Conservation (phyloP, 2,797 vertebrate species). For the Phoebastria nigripes region DNA sequence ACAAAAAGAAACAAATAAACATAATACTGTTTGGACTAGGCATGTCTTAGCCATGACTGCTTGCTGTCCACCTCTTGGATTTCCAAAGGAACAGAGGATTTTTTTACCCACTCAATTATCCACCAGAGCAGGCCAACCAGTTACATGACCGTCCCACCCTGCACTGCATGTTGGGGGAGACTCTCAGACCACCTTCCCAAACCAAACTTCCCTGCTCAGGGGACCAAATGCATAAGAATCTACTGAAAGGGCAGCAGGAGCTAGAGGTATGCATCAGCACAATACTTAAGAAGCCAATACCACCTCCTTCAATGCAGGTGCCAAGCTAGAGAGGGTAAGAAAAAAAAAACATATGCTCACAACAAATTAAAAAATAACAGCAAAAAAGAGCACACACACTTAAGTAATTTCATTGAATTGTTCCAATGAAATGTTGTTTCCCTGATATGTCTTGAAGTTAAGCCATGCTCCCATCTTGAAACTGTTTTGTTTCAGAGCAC, state of each 20-base stretch:
- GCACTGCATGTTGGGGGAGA: not conserved
- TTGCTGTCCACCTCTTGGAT: not conserved
- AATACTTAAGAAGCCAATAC: not conserved
- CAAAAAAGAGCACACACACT: not conserved
- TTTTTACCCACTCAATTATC: not conserved
- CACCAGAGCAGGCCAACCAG: not conserved
- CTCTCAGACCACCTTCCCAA: not conserved
- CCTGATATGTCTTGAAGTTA: not conserved
- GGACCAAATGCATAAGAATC: accelerated
- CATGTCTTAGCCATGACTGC: not conserved
- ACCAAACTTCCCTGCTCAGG: not conserved
- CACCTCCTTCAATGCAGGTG: not conserved
- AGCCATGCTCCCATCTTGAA: not conserved
- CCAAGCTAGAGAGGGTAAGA: not conserved
- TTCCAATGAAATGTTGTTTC: not conserved
- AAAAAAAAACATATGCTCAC: not conserved
- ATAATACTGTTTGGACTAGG: not conserved
- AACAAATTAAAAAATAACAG: not conserved
- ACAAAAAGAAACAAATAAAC: not conserved
- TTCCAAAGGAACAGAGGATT: not conserved
- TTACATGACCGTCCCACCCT: not conserved
- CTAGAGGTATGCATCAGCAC: not conserved
- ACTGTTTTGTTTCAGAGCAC: not conserved
- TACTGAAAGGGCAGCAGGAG: not conserved
- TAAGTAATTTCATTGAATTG: not conserved